Percentiles rank a stretch among this genome's conserved stretches.
Evolutionary conservation across 2,888 invertebrate genomes (phyloP).

Genomic region (Apodemia zela): DNA sequence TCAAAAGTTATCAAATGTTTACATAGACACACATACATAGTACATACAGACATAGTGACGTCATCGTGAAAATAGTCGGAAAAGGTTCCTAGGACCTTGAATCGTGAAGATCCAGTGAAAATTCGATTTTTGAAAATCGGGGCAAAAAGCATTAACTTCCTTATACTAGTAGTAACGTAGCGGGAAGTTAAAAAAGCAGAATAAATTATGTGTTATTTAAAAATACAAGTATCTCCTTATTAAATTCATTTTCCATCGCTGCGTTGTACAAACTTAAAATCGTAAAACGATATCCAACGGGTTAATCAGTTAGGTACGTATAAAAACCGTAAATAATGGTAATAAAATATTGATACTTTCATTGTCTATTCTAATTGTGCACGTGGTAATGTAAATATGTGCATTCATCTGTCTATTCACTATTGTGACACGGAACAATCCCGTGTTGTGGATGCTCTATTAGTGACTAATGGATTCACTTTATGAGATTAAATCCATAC

Average conservation of each 20-base stretch:
- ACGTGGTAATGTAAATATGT: slow-evolving; percentile 56
- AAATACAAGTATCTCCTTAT: neutral
- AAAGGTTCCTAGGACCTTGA: too few species aligned
- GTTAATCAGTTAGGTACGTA: neutral
- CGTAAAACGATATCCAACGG: neutral
- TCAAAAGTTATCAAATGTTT: too few species aligned
- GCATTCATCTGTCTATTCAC: slow-evolving; percentile 39
- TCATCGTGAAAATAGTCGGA: too few species aligned
- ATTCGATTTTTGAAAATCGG: too few species aligned
- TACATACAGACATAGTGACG: too few species aligned
- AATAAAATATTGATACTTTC: slow-evolving; percentile 36
- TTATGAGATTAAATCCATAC: slow-evolving; percentile 10
- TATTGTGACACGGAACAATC: slow-evolving; percentile 63
- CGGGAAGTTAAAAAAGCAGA: too few species aligned
- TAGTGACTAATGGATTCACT: slow-evolving; percentile 51
- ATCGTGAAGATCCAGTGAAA: too few species aligned
- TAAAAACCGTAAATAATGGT: slow-evolving; percentile 25
- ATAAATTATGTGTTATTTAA: neutral
- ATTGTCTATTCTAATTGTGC: slow-evolving; percentile 59
- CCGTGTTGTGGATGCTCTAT: slow-evolving; percentile 63
- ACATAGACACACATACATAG: too few species aligned
- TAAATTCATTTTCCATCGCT: too few species aligned
- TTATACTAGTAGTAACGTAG: too few species aligned
- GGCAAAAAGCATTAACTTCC: too few species aligned
- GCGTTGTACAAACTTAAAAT: neutral